Conservation (phyloP, 2,888 invertebrate genomes). For the Fabriciana adippe region DNA sequence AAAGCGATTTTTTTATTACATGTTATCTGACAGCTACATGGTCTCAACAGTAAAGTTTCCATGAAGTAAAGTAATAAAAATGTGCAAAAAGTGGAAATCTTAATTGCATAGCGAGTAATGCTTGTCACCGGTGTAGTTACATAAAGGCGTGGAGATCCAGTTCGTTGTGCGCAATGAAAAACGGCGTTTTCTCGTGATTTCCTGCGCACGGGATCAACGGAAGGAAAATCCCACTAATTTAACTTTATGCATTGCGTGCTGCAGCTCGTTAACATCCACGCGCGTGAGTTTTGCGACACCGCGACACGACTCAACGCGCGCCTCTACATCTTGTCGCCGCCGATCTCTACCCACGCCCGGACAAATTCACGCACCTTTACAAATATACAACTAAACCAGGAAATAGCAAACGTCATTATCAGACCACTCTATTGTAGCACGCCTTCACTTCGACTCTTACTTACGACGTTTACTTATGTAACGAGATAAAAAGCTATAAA, state of each 20-base stretch:
- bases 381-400: conserved; percentile 54
- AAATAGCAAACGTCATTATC: conserved; percentile 64
- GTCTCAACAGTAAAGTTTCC: conserved; percentile 80
- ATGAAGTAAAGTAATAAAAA: conserved; percentile 79
- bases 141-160: conserved; percentile 77
- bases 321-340: conserved; percentile 46
- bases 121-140: conserved; percentile 72
- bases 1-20: conserved; percentile 76
- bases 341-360: conserved; percentile 49
- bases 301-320: conserved; percentile 45
- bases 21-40: conserved; percentile 74
- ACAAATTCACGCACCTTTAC: conserved; percentile 47
- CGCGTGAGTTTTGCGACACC: conserved; percentile 43
- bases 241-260: conserved; percentile 67
- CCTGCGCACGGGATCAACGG: conserved; percentile 70
- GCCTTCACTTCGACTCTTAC: conserved; percentile 38
- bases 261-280: conserved; percentile 64
- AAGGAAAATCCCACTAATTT: conserved; percentile 78
- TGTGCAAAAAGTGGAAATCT: conserved; percentile 80
- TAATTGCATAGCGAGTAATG: conserved; percentile 75
- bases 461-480: conserved; percentile 57
- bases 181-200: conserved; percentile 77
- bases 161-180: conserved; percentile 72
- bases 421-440: conserved; percentile 59
- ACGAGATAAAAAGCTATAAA: conserved; percentile 72